Evolutionary conservation across 2,797 vertebrate genomes (phyloP).

Genomic region (Octomys mimax): DNA sequence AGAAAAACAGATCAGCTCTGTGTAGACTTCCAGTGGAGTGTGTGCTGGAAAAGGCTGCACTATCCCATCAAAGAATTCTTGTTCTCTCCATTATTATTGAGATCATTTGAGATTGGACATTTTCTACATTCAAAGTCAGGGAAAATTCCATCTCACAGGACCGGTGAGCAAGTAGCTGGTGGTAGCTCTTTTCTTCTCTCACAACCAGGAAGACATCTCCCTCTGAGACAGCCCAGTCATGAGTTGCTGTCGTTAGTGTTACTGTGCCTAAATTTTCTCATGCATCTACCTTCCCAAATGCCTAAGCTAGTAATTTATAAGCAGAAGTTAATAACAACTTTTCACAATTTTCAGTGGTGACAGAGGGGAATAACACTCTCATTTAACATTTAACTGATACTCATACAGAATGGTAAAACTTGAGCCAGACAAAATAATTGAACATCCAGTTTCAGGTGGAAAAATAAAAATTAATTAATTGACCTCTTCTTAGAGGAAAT

Average conservation of each 20-base stretch:
- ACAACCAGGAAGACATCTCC: not conserved
- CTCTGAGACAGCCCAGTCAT: not conserved
- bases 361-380: not conserved
- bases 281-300: not conserved
- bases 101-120: not conserved
- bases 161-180: not conserved
- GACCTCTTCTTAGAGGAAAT: conserved; percentile 34
- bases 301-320: not conserved
- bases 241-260: not conserved
- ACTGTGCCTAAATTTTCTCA: not conserved
- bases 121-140: not conserved
- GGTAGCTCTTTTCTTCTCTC: not conserved
- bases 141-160: not conserved
- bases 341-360: not conserved
- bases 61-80: not conserved
- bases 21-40: not conserved
- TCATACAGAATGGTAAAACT: not conserved
- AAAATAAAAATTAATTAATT: conserved; percentile 36
- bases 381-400: not conserved
- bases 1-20: not conserved
- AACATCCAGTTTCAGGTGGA: conserved; percentile 14
- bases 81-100: conserved; percentile 41
- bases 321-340: not conserved
- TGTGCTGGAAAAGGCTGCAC: not conserved
- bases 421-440: not conserved